Percentiles rank a stretch among this genome's conserved stretches.
Conservation (phyloP, 92 coral and sea anemone species). For the Porites lobata region DNA sequence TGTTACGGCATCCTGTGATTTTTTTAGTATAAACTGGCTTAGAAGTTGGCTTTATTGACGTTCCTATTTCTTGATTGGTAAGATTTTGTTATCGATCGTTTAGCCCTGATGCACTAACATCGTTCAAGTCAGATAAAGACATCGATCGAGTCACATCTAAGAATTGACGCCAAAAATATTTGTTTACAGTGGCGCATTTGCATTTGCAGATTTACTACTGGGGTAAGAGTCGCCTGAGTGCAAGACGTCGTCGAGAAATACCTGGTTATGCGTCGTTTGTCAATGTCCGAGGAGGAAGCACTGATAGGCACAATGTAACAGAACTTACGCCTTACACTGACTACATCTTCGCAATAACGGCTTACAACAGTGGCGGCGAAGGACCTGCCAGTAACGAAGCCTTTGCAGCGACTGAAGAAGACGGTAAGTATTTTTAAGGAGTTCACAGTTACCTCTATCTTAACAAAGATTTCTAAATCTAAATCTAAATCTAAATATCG, state of each 20-base stretch:
- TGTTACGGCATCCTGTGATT: too few relatives aligned
- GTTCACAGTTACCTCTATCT: too few relatives aligned
- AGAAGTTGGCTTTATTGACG: too few relatives aligned
- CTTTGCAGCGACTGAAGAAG: slow-evolving; percentile 43
- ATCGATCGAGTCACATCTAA: too few relatives aligned
- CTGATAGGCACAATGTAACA: slow-evolving; percentile 29
- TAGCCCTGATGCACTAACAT: too few relatives aligned
- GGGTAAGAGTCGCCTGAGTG: slow-evolving; percentile 30
- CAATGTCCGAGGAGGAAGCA: slow-evolving; percentile 15
- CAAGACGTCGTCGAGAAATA: slow-evolving; percentile 69
- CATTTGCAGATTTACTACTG: slow-evolving; percentile 55
- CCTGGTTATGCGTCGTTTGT: slow-evolving; percentile 49
- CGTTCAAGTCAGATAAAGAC: too few relatives aligned
- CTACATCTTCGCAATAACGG: slow-evolving; percentile 66
- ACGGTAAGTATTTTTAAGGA: slow-evolving; percentile 48
- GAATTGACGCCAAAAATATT: neutral
- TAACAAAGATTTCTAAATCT: too few relatives aligned
- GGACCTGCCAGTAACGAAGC: slow-evolving; percentile 76
- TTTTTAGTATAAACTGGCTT: too few relatives aligned
- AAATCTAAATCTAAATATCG: too few relatives aligned
- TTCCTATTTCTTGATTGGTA: too few relatives aligned
- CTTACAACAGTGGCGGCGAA: slow-evolving; percentile 85
- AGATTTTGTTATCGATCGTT: too few relatives aligned
- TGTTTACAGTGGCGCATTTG: neutral
- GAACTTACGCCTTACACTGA: slow-evolving; percentile 60